Base-by-base conservation (phyloP, 2,888 invertebrate species). In the Cordilura impudica region DNA sequence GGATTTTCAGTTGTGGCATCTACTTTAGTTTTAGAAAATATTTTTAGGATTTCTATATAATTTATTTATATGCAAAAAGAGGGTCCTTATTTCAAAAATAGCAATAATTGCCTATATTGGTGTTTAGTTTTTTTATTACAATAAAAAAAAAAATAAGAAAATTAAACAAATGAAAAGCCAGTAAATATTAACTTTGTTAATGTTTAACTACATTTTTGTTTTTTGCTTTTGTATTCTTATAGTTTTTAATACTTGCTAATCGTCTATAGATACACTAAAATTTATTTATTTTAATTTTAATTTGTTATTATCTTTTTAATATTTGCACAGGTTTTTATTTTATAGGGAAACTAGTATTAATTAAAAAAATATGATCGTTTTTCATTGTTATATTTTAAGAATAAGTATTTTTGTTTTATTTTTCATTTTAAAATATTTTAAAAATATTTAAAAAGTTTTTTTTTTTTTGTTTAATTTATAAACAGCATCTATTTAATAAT, bases 11-110 rank as follows among this genome's bases (percentile, higher is more conserved):
- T 47, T 31, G 84, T 86, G 83, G 85, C 83, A 82, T 86, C 85
- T 85, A 85, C 82, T 84, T 84, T 84, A 86, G 85, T 86, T 87
- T 84, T 84, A 86, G 83, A 86, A 85, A 81, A 82, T 85, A 83
- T 81, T n/a, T n/a, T 84, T 82, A 82, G 72, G 82, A 81, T 83
- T 82, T 81, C 31, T 79, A 71, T 47, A 21, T 21, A 80, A 82
- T 83, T 82, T 82, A 83, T 86, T 86, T 84, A 87, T 86, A 85
- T 87, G 87, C 87, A 72, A 72, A 72, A 69, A 51, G 49, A 51
- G 51, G 39, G 14, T 58, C 47, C 16, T 54, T 75, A 43, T 74
- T 31, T 19, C 14, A 56, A 54, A 54, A 35, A 47, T 75, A 63
- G 69, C 69, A 66, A 56, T 71, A 75, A 21, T 71, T 71, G 54